Conservation (phyloP, 2,797 vertebrate genomes). For the Enteromius viviparus region DNA sequence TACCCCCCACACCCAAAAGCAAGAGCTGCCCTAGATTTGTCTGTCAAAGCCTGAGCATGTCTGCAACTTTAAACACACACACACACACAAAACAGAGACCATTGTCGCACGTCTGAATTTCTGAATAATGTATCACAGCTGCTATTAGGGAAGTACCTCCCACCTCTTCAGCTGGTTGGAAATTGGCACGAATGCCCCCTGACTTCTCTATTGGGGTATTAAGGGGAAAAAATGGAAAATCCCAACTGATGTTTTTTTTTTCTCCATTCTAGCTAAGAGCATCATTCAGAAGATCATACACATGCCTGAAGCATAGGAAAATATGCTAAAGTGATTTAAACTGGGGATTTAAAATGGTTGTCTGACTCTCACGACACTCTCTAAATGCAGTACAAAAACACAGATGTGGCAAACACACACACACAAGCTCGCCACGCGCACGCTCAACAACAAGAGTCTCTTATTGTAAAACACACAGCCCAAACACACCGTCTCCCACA, state of each 20-base stretch:
- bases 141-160: background rate
- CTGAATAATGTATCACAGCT: constrained; percentile 34
- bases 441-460: constrained; percentile 5
- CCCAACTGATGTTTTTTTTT: constrained; percentile 14
- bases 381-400: constrained; percentile 10
- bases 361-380: constrained; percentile 56
- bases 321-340: constrained; percentile 70
- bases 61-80: constrained; percentile 23
- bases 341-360: constrained; percentile 74
- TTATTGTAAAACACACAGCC: constrained; percentile 3
- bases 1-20: constrained; percentile 38
- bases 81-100: background rate
- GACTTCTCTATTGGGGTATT: constrained; percentile 23
- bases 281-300: constrained; percentile 70
- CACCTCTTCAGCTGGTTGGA: background rate
- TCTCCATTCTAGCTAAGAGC: constrained; percentile 48
- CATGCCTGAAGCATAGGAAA: constrained; percentile 66
- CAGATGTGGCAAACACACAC: constrained; percentile 29
- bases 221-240: background rate
- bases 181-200: constrained; percentile 5
- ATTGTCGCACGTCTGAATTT: background rate
- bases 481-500: background rate
- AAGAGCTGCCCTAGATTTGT: constrained; percentile 58
- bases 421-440: background rate
- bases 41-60: constrained; percentile 49